phyloP scores from a whole-genome alignment of 2,888 invertebrate genomes.

The Quadriops clusia region DNA sequence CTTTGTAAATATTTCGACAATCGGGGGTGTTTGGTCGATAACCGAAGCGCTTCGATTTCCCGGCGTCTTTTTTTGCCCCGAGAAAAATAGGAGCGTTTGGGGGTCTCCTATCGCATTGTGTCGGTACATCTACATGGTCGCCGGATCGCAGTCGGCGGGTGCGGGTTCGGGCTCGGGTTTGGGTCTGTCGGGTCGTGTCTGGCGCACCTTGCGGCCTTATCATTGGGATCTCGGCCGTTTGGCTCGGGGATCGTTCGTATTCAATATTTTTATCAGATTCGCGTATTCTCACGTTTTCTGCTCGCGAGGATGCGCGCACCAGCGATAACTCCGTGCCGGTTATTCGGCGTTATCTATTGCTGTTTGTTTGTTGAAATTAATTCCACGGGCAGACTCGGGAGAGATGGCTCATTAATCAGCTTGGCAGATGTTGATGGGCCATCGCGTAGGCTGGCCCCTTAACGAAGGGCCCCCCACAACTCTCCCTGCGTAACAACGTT shows the following conservation, averaged over 20 bases:
- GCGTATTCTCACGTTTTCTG: conserved; percentile 37
- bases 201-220: conserved; percentile 29
- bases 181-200: conserved; percentile 25
- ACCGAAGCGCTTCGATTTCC: too few species aligned
- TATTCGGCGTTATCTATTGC: conserved; percentile 32
- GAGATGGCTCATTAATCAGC: conserved; percentile 34
- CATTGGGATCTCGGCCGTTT: conserved; percentile 30
- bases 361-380: conserved; percentile 36
- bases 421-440: conserved; percentile 23
- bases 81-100: too few species aligned
- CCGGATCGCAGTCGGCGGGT: conserved; percentile 7
- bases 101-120: too few species aligned
- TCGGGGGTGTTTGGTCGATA: too few species aligned
- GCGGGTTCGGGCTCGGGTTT: conserved; percentile 8
- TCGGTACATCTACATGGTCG: too few species aligned
- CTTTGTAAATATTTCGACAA: too few species aligned
- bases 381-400: conserved; percentile 28
- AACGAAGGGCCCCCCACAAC: too few species aligned
- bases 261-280: conserved; percentile 36
- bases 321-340: conserved; percentile 30
- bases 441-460: conserved; percentile 12
- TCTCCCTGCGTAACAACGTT: too few species aligned
- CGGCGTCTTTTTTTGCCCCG: too few species aligned
- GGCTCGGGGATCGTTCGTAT: conserved; percentile 27
- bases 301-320: conserved; percentile 22